These are phyloP conservation scores for Bradypodion pumilum DNA, from an alignment of 2,797 vertebrate genomes.

Conservation along the genomic window DNA sequence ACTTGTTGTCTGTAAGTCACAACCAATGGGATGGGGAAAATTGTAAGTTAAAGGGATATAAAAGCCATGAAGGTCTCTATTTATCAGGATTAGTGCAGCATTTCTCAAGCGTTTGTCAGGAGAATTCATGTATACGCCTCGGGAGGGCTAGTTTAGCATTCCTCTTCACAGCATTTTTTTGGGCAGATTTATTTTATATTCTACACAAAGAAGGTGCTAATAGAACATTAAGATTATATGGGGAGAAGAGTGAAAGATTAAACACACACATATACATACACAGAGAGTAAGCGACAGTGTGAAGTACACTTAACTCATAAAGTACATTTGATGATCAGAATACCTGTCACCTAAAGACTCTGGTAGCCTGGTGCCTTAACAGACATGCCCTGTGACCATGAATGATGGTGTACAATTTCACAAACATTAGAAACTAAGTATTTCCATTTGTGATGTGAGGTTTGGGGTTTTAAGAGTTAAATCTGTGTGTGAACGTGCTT, in stretches of 20 bases:
- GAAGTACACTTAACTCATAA: neutral
- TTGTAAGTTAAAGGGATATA: constrained; percentile 40
- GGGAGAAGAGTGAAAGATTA: neutral
- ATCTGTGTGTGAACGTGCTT: too few relatives aligned
- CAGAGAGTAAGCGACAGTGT: neutral
- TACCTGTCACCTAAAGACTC: neutral
- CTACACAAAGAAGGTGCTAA: constrained; percentile 19
- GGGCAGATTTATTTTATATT: constrained; percentile 33
- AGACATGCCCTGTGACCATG: neutral
- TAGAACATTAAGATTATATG: constrained; percentile 20
- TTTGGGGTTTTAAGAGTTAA: too few relatives aligned
- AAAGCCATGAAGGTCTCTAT: constrained; percentile 38
- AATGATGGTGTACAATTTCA: neutral
- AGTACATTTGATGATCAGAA: neutral
- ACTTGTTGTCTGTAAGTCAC: constrained; percentile 43
- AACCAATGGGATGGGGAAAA: constrained; percentile 44
- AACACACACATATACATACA: too few relatives aligned
- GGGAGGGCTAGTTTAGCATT: constrained; percentile 30
- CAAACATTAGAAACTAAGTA: too few relatives aligned
- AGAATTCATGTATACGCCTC: constrained; percentile 30
- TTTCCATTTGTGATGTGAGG: too few relatives aligned
- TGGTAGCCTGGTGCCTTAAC: neutral
- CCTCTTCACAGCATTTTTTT: constrained; percentile 16
- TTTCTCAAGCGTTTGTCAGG: constrained; percentile 41
- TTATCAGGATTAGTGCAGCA: constrained; percentile 32